Conservation (phyloP, 2,113 vertebrate species). For the Syngnathus typhle region DNA sequence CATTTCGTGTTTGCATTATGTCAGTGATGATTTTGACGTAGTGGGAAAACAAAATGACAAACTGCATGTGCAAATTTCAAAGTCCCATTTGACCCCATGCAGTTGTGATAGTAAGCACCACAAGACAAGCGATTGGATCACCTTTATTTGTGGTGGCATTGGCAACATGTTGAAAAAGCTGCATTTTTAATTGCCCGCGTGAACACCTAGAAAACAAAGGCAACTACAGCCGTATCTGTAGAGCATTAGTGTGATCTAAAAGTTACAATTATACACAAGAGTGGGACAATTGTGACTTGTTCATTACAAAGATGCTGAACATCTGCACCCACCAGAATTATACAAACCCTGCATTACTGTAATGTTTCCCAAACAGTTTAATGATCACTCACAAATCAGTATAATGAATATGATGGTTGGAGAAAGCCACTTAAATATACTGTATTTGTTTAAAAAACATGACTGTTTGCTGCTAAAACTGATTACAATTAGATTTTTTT, state of each 20-base stretch:
- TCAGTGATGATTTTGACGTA: neutral
- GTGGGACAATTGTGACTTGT: constrained; percentile 41
- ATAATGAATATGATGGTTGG: neutral
- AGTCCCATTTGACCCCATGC: too few relatives aligned
- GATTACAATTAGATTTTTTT: constrained; percentile 13
- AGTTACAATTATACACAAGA: constrained; percentile 43
- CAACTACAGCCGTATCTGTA: neutral
- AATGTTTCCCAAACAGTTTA: neutral
- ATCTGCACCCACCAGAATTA: constrained; percentile 13
- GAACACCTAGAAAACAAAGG: constrained; percentile 16
- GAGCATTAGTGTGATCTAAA: neutral
- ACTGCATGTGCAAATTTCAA: neutral
- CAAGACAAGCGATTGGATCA: constrained; percentile 46
- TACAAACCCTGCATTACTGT: neutral
- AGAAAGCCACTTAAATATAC: constrained; percentile 17
- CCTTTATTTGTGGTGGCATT: constrained; percentile 66
- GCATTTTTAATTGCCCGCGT: constrained; percentile 36
- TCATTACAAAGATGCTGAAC: constrained; percentile 47
- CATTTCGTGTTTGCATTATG: neutral
- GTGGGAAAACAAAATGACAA: neutral
- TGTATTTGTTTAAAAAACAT: neutral
- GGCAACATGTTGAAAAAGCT: constrained; percentile 54
- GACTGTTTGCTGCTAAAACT: constrained; percentile 39
- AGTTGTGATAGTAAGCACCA: constrained; percentile 9
- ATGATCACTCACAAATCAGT: too few relatives aligned